Evolutionary conservation across 2,888 invertebrate genomes (phyloP).

Genomic region (Drosophila nr. perissopoda): DNA sequence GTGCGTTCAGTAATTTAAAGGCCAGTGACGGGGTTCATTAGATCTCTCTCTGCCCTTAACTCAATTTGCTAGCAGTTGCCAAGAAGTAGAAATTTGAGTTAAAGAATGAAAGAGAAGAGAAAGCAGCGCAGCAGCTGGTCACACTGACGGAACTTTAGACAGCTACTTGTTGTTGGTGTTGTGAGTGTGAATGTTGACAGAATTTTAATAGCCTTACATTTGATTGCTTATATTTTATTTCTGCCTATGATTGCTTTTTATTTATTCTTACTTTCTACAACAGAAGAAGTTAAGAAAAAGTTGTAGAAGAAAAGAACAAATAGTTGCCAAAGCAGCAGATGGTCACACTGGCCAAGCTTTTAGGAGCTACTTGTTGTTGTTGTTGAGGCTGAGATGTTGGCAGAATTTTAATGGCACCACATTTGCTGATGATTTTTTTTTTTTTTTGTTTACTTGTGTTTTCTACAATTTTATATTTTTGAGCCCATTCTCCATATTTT

Average conservation of each 20-base stretch:
- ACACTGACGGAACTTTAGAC: constrained; percentile 18
- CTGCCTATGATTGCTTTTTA: not conserved
- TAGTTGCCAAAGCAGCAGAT: not conserved
- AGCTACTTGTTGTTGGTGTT: constrained; percentile 21
- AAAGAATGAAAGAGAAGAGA: not conserved
- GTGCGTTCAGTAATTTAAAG: constrained; percentile 59
- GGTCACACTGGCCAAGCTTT: constrained; percentile 6
- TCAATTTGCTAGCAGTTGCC: constrained; percentile 30
- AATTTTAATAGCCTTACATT: constrained; percentile 49
- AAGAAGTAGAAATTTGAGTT: constrained; percentile 8
- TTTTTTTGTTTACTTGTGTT: constrained; percentile 15
- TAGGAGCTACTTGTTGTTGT: constrained; percentile 9
- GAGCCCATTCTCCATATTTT: constrained; percentile 56
- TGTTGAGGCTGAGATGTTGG: constrained; percentile 15
- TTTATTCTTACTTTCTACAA: not conserved
- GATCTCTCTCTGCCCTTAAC: constrained; percentile 30
- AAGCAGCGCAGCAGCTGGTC: constrained; percentile 4
- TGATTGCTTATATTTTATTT: constrained; percentile 32
- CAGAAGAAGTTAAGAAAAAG: not conserved
- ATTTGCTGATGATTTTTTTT: constrained; percentile 20
- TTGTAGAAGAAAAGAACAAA: not conserved
- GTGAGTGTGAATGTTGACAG: constrained; percentile 26
- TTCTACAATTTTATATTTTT: constrained; percentile 38
- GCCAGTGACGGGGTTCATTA: constrained; percentile 52
- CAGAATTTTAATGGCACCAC: constrained; percentile 56